Evolutionary conservation across 1,140 invertebrate species (phyloP).

Genomic region (Nasonia vitripennis): DNA sequence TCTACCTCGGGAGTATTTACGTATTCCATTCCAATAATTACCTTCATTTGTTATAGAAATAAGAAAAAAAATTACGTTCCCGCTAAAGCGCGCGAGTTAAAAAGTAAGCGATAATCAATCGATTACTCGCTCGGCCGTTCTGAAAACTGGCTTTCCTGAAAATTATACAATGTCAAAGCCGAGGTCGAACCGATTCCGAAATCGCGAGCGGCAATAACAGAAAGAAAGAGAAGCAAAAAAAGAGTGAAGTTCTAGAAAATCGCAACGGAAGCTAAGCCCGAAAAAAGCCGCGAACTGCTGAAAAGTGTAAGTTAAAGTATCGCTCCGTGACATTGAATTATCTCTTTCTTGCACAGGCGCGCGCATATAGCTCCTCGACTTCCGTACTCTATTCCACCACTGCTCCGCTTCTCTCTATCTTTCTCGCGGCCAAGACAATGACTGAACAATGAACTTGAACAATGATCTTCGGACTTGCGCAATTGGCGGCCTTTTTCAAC

Average conservation of each 20-base stretch:
- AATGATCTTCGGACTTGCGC: constrained; percentile 62
- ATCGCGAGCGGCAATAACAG: background rate
- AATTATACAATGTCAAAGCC: background rate
- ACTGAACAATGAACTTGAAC: constrained; percentile 68
- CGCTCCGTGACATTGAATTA: constrained; percentile 57
- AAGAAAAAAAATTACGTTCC: background rate
- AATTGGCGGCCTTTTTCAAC: constrained; percentile 44
- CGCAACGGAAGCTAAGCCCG: background rate
- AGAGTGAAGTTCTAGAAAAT: constrained; percentile 11
- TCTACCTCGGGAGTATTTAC: background rate
- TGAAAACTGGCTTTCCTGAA: background rate
- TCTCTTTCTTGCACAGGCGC: constrained; percentile 22
- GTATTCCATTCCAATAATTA: background rate
- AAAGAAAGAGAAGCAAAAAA: background rate
- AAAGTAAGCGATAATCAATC: background rate
- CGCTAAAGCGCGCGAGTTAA: background rate
- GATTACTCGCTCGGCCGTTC: too few species aligned
- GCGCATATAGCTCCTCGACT: constrained; percentile 2
- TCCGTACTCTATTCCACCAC: constrained; percentile 1
- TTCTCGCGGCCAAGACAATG: constrained; percentile 52
- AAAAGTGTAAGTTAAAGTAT: constrained; percentile 41
- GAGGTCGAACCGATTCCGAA: background rate
- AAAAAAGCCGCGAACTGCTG: constrained; percentile 19
- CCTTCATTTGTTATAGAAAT: constrained; percentile 1
- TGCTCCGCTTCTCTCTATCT: constrained; percentile 1